phyloP scores from a whole-genome alignment of 2,797 vertebrate species.

The Gymnoscopelus microlampas region DNA sequence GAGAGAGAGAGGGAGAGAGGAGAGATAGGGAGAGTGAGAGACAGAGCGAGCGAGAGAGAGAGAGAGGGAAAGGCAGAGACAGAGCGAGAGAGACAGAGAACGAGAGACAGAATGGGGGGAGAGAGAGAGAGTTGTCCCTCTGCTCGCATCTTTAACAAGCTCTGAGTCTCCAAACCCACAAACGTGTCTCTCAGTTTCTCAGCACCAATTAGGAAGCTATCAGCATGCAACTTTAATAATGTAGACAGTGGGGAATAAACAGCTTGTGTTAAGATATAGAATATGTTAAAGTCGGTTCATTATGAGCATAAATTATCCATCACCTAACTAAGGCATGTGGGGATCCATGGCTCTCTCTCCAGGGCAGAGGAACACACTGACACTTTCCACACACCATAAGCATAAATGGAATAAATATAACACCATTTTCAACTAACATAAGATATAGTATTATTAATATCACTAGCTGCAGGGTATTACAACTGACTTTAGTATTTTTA shows the following conservation, averaged over 20 bases:
- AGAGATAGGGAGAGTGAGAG: constrained; percentile 1
- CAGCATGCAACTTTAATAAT: constrained; percentile 81
- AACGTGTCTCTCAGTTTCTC: constrained; percentile 49
- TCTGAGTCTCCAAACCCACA: constrained; percentile 54
- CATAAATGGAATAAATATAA: constrained; percentile 51
- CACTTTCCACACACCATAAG: constrained; percentile 67
- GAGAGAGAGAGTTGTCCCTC: constrained; percentile 34
- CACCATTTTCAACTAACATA: constrained; percentile 49
- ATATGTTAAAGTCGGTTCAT: constrained; percentile 80
- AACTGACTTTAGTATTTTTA: constrained; percentile 59
- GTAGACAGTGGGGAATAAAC: constrained; percentile 66
- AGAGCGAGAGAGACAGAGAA: constrained; percentile 24
- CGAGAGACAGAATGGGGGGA: no score
- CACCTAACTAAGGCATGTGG: constrained; percentile 44
- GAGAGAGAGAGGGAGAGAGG: no score
- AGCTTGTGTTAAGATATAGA: constrained; percentile 79
- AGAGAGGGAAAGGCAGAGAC: background rate
- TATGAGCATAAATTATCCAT: constrained; percentile 79
- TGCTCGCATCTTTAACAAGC: constrained; percentile 68
- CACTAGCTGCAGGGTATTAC: constrained; percentile 64
- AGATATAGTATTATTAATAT: constrained; percentile 56
- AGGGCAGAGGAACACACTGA: constrained; percentile 63
- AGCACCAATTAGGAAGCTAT: constrained; percentile 76
- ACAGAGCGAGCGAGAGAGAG: no score
- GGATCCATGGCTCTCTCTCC: constrained; percentile 62